Conservation (phyloP, 2,797 vertebrate genomes). For the Xiphorhynchus erythropygius region DNA sequence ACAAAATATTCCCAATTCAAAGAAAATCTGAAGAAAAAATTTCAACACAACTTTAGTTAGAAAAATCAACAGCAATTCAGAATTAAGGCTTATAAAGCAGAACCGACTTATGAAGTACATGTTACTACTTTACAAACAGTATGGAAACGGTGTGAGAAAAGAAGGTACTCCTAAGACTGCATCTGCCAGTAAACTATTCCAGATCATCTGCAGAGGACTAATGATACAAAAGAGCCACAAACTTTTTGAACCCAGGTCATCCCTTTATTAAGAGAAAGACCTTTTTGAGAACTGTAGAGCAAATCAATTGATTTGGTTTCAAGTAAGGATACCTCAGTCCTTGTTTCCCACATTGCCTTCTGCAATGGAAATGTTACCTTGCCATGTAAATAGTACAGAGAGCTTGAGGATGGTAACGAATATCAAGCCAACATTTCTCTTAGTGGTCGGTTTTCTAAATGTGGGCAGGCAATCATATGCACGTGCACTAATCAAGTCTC, state of each 20-base stretch:
- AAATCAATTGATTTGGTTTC: conserved; percentile 61
- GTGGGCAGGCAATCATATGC: conserved; percentile 46
- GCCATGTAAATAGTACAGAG: conserved; percentile 50
- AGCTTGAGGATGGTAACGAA: conserved; percentile 55
- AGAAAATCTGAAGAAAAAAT: not conserved
- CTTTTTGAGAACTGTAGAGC: conserved; percentile 37
- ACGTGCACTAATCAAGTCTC: conserved; percentile 61
- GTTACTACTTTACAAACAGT: conserved; percentile 9
- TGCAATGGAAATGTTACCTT: conserved; percentile 62
- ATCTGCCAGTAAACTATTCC: conserved; percentile 24
- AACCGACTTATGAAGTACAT: not conserved
- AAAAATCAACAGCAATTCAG: not conserved
- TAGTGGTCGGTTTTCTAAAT: conserved; percentile 58
- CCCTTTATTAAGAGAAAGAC: conserved; percentile 42
- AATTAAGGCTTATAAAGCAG: not conserved
- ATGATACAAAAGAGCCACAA: conserved; percentile 26
- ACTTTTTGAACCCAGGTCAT: conserved; percentile 37
- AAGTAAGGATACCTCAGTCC: conserved; percentile 39
- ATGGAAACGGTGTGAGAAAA: conserved; percentile 28
- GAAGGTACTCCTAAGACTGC: not conserved
- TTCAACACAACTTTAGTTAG: not conserved
- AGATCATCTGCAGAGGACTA: not conserved
- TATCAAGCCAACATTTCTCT: conserved; percentile 53
- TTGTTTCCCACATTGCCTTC: conserved; percentile 64
- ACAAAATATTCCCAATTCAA: not conserved